Evolutionary conservation across 2,888 invertebrate species (phyloP).

Genomic region (Drosophila neonasuta): DNA sequence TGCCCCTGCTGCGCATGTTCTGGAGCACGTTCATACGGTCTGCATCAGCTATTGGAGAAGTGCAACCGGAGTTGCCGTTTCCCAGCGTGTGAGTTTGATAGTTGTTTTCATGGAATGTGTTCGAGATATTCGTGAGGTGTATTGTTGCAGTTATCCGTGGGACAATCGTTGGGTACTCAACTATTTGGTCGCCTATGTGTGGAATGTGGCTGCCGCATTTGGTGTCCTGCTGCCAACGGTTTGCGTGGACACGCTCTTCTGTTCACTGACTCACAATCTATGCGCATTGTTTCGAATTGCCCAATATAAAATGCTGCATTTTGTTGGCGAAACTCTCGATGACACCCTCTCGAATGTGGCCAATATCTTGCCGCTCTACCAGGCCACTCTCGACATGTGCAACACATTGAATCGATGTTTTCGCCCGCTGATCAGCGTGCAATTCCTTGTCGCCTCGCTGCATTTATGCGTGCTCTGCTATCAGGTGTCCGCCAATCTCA

Average conservation of each 20-base stretch:
- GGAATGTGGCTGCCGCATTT: slow-evolving; percentile 42
- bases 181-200: slow-evolving; percentile 46
- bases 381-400: slow-evolving; percentile 17
- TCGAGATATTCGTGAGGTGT: neutral
- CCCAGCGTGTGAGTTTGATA: slow-evolving; percentile 38
- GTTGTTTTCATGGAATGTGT: neutral
- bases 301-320: slow-evolving; percentile 34
- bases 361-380: slow-evolving; percentile 16
- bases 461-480: slow-evolving; percentile 50
- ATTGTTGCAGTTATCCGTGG: slow-evolving; percentile 45
- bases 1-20: slow-evolving; percentile 24
- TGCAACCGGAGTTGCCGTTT: slow-evolving; percentile 27
- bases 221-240: slow-evolving; percentile 35
- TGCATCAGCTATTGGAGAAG: neutral
- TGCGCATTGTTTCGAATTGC: slow-evolving; percentile 41
- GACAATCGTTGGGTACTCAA: slow-evolving; percentile 23
- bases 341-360: slow-evolving; percentile 11
- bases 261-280: slow-evolving; percentile 32
- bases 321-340: slow-evolving; percentile 5
- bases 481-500: slow-evolving; percentile 45
- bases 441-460: slow-evolving; percentile 41
- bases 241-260: slow-evolving; percentile 45
- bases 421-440: slow-evolving; percentile 41
- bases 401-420: slow-evolving; percentile 33
- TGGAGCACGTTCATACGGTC: neutral